Evolutionary conservation across 2,113 vertebrate species (phyloP).

Genomic region (Notothenia coriiceps): DNA sequence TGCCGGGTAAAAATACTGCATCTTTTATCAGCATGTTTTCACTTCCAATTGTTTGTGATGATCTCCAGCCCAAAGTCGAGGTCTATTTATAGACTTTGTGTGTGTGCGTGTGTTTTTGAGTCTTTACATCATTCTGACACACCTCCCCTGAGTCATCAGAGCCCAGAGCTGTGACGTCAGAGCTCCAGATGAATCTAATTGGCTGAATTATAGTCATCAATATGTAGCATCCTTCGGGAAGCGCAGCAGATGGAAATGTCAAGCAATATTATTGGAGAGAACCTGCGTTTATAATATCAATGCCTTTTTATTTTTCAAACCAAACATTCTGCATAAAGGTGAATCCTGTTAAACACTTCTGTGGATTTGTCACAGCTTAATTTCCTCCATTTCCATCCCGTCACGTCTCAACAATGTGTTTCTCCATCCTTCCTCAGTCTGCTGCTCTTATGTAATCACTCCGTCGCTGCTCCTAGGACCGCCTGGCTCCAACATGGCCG

Average conservation of each 20-base stretch:
- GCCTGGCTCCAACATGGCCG: constrained; percentile 70
- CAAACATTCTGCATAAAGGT: not conserved
- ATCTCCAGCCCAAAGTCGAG: constrained; percentile 21
- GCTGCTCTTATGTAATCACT: constrained; percentile 71
- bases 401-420: constrained; percentile 21
- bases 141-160: constrained; percentile 55
- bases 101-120: not conserved
- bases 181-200: constrained; percentile 47
- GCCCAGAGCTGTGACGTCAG: constrained; percentile 43
- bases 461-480: constrained; percentile 61
- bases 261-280: not conserved
- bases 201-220: constrained; percentile 38
- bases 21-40: not conserved
- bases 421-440: constrained; percentile 50
- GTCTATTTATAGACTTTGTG: constrained; percentile 52
- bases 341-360: not conserved
- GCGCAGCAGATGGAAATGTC: constrained; percentile 24
- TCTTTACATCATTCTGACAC: constrained; percentile 30
- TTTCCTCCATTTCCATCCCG: not conserved
- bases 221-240: constrained; percentile 6
- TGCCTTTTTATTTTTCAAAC: not conserved
- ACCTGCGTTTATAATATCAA: no score
- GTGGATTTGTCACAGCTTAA: not conserved
- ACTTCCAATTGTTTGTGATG: constrained; percentile 26
- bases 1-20: not conserved